Percentiles rank a stretch among this genome's conserved stretches.
Conservation (phyloP, 2,113 vertebrate genomes). For the Cygnus atratus region DNA sequence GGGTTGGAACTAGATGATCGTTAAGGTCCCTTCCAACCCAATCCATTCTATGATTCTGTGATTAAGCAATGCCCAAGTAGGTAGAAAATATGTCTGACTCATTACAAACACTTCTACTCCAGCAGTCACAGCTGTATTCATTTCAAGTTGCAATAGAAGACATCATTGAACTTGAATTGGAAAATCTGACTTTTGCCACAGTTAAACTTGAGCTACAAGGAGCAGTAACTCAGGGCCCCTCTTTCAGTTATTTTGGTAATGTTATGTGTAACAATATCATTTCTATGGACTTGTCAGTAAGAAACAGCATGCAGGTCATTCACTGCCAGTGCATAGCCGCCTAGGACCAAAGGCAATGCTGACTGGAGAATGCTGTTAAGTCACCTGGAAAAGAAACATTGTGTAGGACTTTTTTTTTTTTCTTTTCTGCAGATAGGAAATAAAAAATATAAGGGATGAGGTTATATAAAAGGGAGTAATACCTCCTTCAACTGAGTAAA, state of each 20-base stretch:
- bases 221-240: not conserved
- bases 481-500: constrained; percentile 80
- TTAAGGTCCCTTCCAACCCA: too few species aligned
- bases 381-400: not conserved
- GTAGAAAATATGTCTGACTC: not conserved
- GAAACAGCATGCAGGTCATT: not conserved
- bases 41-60: too few species aligned
- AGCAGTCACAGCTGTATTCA: not conserved
- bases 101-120: not conserved
- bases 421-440: not conserved
- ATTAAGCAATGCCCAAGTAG: not conserved
- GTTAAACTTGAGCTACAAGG: not conserved
- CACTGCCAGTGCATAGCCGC: not conserved
- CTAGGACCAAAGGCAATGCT: not conserved
- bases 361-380: not conserved
- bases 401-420: not conserved
- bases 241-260: not conserved
- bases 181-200: not conserved
- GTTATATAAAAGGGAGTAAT: constrained; percentile 30
- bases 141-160: not conserved
- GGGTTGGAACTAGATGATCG: too few species aligned
- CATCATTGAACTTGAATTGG: not conserved
- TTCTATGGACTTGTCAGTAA: not conserved
- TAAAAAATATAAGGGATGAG: not conserved
- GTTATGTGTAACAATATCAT: not conserved